Evolutionary conservation across 2,888 invertebrate species (phyloP).

Genomic region (Xestia xanthographa): DNA sequence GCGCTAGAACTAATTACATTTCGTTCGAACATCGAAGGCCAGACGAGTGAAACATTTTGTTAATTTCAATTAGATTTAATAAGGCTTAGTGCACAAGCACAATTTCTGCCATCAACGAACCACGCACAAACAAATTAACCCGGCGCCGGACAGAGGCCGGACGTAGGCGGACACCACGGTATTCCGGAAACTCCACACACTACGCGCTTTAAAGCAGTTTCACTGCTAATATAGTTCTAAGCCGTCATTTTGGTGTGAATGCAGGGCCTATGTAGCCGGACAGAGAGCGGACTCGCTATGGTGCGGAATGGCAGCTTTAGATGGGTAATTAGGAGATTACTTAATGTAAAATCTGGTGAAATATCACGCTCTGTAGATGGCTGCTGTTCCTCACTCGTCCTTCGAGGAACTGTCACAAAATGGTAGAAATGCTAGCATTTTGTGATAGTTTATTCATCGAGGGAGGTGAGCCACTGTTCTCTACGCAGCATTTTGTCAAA

Average conservation of each 20-base stretch:
- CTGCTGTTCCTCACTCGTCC: neutral
- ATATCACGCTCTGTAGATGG: neutral
- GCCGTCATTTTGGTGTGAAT: constrained; percentile 48
- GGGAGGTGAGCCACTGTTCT: neutral
- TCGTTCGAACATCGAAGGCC: neutral
- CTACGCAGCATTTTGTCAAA: neutral
- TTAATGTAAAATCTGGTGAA: constrained; percentile 6
- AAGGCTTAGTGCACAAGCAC: constrained; percentile 40
- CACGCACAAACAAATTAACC: constrained; percentile 57
- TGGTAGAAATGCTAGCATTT: neutral
- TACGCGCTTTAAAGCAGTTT: constrained; percentile 47
- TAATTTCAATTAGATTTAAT: constrained; percentile 49
- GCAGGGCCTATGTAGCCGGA: constrained; percentile 14
- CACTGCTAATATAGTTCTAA: constrained; percentile 52
- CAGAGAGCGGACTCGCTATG: neutral
- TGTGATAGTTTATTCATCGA: too few relatives aligned
- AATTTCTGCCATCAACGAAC: constrained; percentile 42
- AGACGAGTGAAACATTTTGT: constrained; percentile 16
- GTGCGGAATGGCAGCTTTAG: neutral
- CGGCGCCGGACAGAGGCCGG: constrained; percentile 27
- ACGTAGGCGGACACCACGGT: constrained; percentile 23
- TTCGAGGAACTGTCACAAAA: neutral
- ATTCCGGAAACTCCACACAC: constrained; percentile 32
- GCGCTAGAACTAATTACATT: constrained; percentile 12
- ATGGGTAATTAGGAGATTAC: constrained; percentile 18